These are phyloP conservation scores for Myripristis jacobus DNA, from an alignment of 2,797 vertebrate genomes.

Conservation along the genomic window DNA sequence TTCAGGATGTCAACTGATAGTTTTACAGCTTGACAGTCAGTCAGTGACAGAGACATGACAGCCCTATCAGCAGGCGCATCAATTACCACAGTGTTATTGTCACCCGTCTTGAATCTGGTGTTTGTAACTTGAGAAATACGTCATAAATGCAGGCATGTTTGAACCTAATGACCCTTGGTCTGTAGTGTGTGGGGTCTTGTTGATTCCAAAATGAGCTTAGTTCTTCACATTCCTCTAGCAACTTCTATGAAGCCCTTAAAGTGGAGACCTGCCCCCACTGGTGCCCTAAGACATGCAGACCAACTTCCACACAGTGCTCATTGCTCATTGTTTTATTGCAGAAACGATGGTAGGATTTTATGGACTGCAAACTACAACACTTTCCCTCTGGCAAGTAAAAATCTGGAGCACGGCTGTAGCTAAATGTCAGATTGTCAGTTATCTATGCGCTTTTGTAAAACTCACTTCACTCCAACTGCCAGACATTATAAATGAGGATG, in stretches of 20 bases:
- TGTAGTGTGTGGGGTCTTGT: conserved; percentile 30
- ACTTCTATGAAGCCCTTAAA: conserved; percentile 14
- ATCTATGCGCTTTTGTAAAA: conserved; percentile 25
- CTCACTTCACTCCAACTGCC: conserved; percentile 28
- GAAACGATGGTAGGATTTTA: conserved; percentile 19
- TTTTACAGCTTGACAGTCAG: conserved; percentile 45
- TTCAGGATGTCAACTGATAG: conserved; percentile 21
- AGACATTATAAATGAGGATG: conserved; percentile 28
- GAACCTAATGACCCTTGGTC: conserved; percentile 37
- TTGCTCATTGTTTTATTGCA: conserved; percentile 39
- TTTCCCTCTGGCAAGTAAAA: conserved; percentile 26
- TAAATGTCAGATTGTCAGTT: conserved; percentile 58
- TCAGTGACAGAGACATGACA: conserved; percentile 42
- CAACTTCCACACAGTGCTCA: conserved; percentile 18
- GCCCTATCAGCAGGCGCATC: conserved; percentile 34
- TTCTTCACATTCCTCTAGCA: conserved; percentile 14
- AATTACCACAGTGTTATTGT: conserved; percentile 42
- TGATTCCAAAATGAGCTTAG: conserved; percentile 27
- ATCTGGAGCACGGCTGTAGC: conserved; percentile 35
- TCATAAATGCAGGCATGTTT: conserved; percentile 42
- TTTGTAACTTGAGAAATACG: conserved; percentile 40
- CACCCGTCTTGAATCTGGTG: conserved; percentile 23
- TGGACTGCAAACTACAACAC: conserved; percentile 23
- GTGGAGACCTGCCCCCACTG: conserved; percentile 4
- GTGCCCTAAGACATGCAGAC: conserved; percentile 13